Percentiles rank a stretch among this genome's conserved stretches.
These are phyloP conservation scores for Agrotis puta DNA, from an alignment of 2,888 invertebrate genomes.

Conservation along the genomic window DNA sequence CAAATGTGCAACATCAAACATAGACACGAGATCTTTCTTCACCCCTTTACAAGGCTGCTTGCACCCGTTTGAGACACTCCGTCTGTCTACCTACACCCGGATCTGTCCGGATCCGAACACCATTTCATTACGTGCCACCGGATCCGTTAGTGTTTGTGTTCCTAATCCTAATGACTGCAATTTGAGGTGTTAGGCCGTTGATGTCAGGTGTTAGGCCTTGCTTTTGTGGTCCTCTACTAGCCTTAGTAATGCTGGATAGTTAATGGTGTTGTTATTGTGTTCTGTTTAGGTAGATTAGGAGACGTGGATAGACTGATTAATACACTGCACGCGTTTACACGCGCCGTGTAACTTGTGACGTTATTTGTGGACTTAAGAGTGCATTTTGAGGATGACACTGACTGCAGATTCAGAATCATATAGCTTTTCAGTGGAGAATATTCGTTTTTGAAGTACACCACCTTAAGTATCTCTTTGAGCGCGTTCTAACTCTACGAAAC, in stretches of 20 bases:
- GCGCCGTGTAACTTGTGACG: too few species aligned
- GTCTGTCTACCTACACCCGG: slow-evolving; percentile 16
- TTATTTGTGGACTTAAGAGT: too few species aligned
- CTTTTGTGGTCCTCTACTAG: slow-evolving; percentile 39
- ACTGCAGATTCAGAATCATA: too few species aligned
- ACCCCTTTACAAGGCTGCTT: background rate
- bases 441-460: too few species aligned
- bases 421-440: too few species aligned
- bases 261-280: slow-evolving; percentile 33
- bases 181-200: slow-evolving; percentile 50
- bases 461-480: too few species aligned
- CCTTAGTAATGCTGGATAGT: slow-evolving; percentile 32
- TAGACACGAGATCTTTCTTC: slow-evolving; percentile 4
- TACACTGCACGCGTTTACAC: too few species aligned
- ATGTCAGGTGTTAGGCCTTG: slow-evolving; percentile 25
- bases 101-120: slow-evolving; percentile 29
- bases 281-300: background rate
- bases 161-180: slow-evolving; percentile 63
- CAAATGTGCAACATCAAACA: background rate
- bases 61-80: background rate
- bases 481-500: too few species aligned
- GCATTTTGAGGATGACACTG: too few species aligned
- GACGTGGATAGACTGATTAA: too few species aligned
- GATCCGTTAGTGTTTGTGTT: slow-evolving; percentile 44
- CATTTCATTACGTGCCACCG: slow-evolving; percentile 55